phyloP scores from a whole-genome alignment of 2,113 vertebrate species.

The Trinectes maculatus region DNA sequence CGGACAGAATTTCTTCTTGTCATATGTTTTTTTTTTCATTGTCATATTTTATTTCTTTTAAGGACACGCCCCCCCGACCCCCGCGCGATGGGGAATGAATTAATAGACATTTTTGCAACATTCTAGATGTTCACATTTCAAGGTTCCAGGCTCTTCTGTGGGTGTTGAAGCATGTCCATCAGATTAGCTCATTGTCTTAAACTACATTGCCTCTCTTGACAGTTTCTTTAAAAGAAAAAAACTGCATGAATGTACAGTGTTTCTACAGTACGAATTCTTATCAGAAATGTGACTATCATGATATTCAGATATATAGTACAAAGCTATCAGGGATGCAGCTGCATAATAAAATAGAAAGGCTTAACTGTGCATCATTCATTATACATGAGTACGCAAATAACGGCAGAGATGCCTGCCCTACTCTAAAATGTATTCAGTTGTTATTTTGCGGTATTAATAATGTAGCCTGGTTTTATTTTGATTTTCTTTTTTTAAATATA shows the following conservation, averaged over 20 bases:
- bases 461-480: constrained; percentile 51
- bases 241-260: constrained; percentile 74
- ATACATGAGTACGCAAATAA: constrained; percentile 46
- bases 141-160: constrained; percentile 33
- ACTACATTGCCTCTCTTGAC: constrained; percentile 14
- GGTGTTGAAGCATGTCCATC: constrained; percentile 21
- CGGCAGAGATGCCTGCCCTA: constrained; percentile 34
- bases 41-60: constrained; percentile 25
- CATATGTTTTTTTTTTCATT: not conserved
- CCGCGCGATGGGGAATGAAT: not conserved
- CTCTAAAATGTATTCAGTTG: constrained; percentile 57
- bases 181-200: not conserved
- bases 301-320: constrained; percentile 64
- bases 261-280: constrained; percentile 61
- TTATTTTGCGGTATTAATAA: constrained; percentile 62
- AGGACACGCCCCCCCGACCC: too few relatives aligned
- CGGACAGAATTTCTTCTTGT: constrained; percentile 27
- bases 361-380: constrained; percentile 54
- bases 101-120: constrained; percentile 9
- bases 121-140: constrained; percentile 29
- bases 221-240: constrained; percentile 45
- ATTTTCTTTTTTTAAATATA: constrained; percentile 28
- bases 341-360: constrained; percentile 52
- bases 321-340: constrained; percentile 75
- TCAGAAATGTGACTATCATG: constrained; percentile 65